Base-by-base conservation (phyloP, 1,140 invertebrate genomes). In the Papilio xuthus region DNA sequence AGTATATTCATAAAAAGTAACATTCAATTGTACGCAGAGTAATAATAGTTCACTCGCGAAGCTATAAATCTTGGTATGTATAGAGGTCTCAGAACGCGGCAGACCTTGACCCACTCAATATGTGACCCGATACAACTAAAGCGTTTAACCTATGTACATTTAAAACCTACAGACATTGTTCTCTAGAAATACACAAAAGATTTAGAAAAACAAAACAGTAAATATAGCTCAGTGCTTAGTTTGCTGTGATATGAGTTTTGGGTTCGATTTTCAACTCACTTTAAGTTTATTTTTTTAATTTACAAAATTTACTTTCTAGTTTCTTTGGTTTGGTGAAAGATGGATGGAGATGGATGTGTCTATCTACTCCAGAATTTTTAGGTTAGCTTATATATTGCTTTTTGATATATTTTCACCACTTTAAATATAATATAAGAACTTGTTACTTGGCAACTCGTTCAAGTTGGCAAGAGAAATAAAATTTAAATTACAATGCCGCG, bases 11-110 rank as follows among this genome's bases (percentile, higher is more conserved):
- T 85, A 82, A 85, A 88, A 83, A 84, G 80, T 82, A 80, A 81
- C 79, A 85, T 86, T 88, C 84, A 86, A 86, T 89, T 86, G 85
- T 87, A 85, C 82, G 79, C 79, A 81, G 77, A 80, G 81, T 81
- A 84, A 83, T 83, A 83, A 85, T 81, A 81, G 83, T 84, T 75
- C 76, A 81, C 72, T 71, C 83, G 81, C 78, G 70, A 37, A 60
- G 82, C 70, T 80, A 87, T 89, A 87, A 85, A 87, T 89, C 88
- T 88, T 79, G 79, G 80, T 81, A 80, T 82, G 75, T 75, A 77
- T 82, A 80, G 47, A 26, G 78, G 78, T 67, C 53, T 81, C 73
- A 77, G 60, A 78, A 79, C 67, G 63, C 56, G 44, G 69, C 37
- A 73, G 26, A 79, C 89, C 89, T 90, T 90, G 87, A 88, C 89